phyloP scores from a whole-genome alignment of 1,140 invertebrate genomes.

The Rhopalosiphum padi region DNA sequence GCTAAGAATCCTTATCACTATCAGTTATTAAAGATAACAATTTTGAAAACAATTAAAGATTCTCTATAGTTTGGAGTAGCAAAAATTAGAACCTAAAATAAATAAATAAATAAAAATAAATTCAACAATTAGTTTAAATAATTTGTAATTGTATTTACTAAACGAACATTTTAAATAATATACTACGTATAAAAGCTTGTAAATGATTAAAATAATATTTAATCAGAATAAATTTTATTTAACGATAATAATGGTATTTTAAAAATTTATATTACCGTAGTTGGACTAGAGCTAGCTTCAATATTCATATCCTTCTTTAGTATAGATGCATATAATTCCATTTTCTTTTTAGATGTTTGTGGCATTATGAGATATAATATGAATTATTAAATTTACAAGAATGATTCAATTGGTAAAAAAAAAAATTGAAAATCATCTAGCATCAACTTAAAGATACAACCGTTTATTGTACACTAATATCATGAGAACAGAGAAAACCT shows the following conservation, averaged over 20 bases:
- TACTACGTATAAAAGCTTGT: neutral
- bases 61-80: too few species aligned
- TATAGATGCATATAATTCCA: neutral
- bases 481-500: neutral
- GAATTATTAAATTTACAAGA: neutral
- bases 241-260: neutral
- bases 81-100: too few species aligned
- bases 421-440: neutral
- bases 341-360: neutral
- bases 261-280: conserved; percentile 1
- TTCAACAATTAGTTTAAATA: too few species aligned
- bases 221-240: neutral
- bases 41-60: too few species aligned
- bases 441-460: neutral
- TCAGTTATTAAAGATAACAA: too few species aligned
- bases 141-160: neutral
- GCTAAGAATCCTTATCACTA: too few species aligned
- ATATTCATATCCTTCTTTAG: conserved; percentile 25
- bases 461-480: neutral
- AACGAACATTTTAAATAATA: neutral
- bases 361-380: neutral
- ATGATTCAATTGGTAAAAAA: neutral
- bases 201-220: neutral
- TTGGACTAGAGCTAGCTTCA: neutral
- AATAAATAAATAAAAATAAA: too few species aligned